Evolutionary conservation across 2,113 vertebrate species (phyloP).

Genomic region (Trematomus loennbergii): DNA sequence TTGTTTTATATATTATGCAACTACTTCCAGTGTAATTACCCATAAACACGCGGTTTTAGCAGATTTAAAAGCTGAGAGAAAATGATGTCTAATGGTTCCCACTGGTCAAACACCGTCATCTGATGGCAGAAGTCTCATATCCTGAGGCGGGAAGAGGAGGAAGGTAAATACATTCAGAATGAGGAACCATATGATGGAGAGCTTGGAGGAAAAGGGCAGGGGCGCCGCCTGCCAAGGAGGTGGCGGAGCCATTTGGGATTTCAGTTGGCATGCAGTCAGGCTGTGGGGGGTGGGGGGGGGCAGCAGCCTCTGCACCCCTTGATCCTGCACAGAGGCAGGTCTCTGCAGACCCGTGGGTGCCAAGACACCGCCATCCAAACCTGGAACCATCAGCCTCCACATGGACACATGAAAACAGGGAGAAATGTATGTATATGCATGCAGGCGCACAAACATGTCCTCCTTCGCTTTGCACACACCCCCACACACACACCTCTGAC

Average conservation of each 20-base stretch:
- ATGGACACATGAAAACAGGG: conserved; percentile 68
- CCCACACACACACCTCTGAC: conserved; percentile 63
- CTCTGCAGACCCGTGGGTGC: conserved; percentile 75
- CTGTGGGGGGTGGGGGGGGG: conserved; percentile 61
- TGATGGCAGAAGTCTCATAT: conserved; percentile 33
- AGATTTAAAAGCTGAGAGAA: conserved; percentile 33
- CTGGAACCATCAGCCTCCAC: conserved; percentile 68
- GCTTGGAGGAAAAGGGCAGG: conserved; percentile 55
- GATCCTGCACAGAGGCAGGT: conserved; percentile 80
- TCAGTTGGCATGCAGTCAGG: conserved; percentile 67
- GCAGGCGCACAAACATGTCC: conserved; percentile 60
- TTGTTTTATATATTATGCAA: conserved; percentile 27
- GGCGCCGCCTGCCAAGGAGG: conserved; percentile 70
- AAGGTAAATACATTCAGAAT: conserved; percentile 37
- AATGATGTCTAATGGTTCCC: conserved; percentile 23
- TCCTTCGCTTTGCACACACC: conserved; percentile 33
- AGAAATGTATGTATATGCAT: conserved; percentile 54
- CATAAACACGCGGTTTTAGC: conserved; percentile 39
- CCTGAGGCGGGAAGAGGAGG: conserved; percentile 11
- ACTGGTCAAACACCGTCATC: conserved; percentile 29
- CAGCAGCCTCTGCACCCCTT: conserved; percentile 73
- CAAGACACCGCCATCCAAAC: conserved; percentile 74
- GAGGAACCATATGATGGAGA: conserved; percentile 46
- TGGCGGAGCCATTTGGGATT: conserved; percentile 73
- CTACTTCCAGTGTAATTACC: conserved; percentile 48